phyloP scores from a whole-genome alignment of 92 coral and sea anemone species.

The Phymanthus crucifer region DNA sequence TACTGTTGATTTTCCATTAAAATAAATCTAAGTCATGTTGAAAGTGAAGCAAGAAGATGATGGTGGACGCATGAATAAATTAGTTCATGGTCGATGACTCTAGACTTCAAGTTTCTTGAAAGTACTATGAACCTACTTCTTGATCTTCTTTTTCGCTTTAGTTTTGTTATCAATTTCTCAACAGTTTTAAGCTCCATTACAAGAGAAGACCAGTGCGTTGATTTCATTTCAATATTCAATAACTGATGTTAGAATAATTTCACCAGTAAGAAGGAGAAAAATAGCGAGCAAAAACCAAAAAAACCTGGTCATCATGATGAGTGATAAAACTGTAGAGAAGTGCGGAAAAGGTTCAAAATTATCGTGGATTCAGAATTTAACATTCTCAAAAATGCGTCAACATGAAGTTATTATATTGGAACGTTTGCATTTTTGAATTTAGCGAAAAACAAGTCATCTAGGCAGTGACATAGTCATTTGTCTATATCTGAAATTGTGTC shows the following conservation, averaged over 20 bases:
- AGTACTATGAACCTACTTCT: background rate
- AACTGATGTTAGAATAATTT: background rate
- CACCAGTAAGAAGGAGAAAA: background rate
- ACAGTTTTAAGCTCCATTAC: background rate
- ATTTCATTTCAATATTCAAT: background rate
- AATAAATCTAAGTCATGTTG: background rate
- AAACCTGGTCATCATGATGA: too few species aligned
- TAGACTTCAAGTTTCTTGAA: background rate
- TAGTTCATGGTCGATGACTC: conserved; percentile 19
- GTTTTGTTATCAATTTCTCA: too few species aligned
- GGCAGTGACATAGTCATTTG: too few species aligned
- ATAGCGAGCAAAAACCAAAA: background rate
- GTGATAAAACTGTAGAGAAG: too few species aligned
- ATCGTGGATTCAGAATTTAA: too few species aligned
- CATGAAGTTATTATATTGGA: background rate
- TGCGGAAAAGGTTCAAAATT: too few species aligned
- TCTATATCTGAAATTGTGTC: background rate
- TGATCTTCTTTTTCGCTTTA: background rate
- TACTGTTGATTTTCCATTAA: background rate
- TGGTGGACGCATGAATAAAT: conserved; percentile 39
- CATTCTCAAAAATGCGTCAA: too few species aligned
- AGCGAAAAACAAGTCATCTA: background rate
- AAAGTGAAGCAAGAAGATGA: background rate
- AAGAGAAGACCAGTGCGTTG: background rate
- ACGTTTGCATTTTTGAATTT: background rate